A percentile compares a stretch with the other conserved stretches of the same genome.
Conservation (phyloP, 2,888 invertebrate species). For the Cephus spinipes region DNA sequence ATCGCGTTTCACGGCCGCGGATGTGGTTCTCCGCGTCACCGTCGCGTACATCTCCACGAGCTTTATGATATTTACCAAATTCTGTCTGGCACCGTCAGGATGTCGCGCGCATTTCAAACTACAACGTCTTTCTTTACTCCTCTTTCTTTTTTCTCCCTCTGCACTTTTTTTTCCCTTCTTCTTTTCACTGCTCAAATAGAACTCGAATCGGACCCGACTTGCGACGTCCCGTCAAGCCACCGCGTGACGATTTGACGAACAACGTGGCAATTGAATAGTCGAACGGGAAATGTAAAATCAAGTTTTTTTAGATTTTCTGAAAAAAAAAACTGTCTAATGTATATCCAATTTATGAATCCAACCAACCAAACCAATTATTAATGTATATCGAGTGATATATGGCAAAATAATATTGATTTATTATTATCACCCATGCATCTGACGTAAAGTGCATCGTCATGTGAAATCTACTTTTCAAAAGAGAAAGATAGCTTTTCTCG, state of each 20-base stretch:
- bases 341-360: neutral
- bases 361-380: no score
- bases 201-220: slow-evolving; percentile 18
- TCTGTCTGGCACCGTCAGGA: slow-evolving; percentile 24
- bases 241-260: slow-evolving; percentile 20
- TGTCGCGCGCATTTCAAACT: slow-evolving; percentile 11
- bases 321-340: neutral
- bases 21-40: slow-evolving; percentile 26
- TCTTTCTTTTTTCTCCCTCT: neutral
- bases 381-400: no score
- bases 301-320: neutral
- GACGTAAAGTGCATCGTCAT: no score
- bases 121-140: slow-evolving; percentile 7
- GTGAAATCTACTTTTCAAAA: no score
- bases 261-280: slow-evolving; percentile 35
- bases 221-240: slow-evolving; percentile 8
- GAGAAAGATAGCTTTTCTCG: neutral
- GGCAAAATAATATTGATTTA: no score
- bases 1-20: slow-evolving; percentile 49
- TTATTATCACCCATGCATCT: no score
- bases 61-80: slow-evolving; percentile 39
- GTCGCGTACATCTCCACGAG: slow-evolving; percentile 17
- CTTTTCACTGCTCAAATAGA: neutral
- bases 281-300: neutral
- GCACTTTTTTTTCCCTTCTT: neutral